Evolutionary conservation across 1,140 invertebrate species (phyloP).

Genomic region (Brachionus calyciflorus): DNA sequence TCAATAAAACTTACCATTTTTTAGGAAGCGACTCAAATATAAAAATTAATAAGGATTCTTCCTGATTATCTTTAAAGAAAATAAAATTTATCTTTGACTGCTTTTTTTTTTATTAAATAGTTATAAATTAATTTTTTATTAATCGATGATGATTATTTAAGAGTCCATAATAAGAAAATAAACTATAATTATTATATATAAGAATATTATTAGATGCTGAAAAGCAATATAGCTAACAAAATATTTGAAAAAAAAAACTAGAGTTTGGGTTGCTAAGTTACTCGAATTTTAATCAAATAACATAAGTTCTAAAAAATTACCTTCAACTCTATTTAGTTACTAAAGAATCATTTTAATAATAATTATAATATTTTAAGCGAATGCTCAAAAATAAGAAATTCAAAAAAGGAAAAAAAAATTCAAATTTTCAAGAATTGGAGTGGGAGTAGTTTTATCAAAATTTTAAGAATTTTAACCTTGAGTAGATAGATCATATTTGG

Average conservation of each 20-base stretch:
- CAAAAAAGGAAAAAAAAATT: too few species aligned
- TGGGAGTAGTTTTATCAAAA: too few species aligned
- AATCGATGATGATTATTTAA: slow-evolving; percentile 33
- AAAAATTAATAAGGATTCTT: neutral
- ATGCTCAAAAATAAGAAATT: too few species aligned
- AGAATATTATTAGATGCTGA: slow-evolving; percentile 36
- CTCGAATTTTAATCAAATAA: slow-evolving; percentile 30
- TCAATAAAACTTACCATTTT: slow-evolving; percentile 15
- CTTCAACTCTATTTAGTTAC: slow-evolving; percentile 28
- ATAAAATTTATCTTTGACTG: too few species aligned
- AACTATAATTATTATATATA: slow-evolving; percentile 42
- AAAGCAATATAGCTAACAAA: slow-evolving; percentile 31
- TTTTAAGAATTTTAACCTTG: too few species aligned
- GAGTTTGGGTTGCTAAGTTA: slow-evolving; percentile 34
- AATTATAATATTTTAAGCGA: slow-evolving; percentile 19
- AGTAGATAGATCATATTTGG: too few species aligned
- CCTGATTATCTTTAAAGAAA: too few species aligned
- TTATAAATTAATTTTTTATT: too few species aligned
- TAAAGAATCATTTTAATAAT: slow-evolving; percentile 15
- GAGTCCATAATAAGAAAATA: slow-evolving; percentile 3
- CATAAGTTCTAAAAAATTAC: neutral
- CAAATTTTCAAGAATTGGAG: too few species aligned
- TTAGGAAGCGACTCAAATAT: slow-evolving; percentile 13
- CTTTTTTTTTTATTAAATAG: neutral
- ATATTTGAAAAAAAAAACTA: neutral